Base-by-base conservation (phyloP, 1,140 invertebrate genomes). In the Cotesia typhae region DNA sequence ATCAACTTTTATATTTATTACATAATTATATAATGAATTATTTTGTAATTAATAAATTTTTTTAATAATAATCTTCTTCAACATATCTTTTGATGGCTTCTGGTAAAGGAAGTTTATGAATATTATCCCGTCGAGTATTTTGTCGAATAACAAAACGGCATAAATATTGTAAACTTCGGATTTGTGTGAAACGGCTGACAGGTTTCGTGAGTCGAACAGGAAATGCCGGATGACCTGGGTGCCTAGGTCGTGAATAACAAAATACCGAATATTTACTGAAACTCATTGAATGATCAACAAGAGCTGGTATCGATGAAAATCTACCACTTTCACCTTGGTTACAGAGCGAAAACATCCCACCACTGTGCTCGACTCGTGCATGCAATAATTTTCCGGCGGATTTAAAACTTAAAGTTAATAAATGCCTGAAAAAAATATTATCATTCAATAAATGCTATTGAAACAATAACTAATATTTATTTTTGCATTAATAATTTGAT, bases 131-230 rank as follows among this genome's bases (percentile, higher is more conserved):
- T 75, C 91, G 87, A 68, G 90, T 91, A 83, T 91, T 90, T 76
- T 93, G 91, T 77, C 93, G 87, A 71, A 95, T 93, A 17, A 94
- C 91, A 85, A 94, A 93, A 66, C 93, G 88, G 80, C 93, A 94
- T 20, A 95, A 85, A 84, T 93, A 92, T 81, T 93, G 92, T 71
- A 95, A 84, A 65, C 92, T 91, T 73, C 91, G 88, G 63, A 94
- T 92, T 83, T 93, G 89, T 20, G 89, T 91, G 78, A 94, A 94
- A 70, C 93, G 87, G 63, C 93, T 94, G 9, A 95, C 88, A 17
- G 94, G 93, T 82, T 92, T 92, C 47, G 91, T 92, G n/a, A 95
- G 83, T 67, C 92, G 88, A 41, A 94, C 92, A 17, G 92, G 91
- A 83, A 92, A 92, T 66, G 91, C 90, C 28, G 91, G 91, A 73